These are phyloP conservation scores for Cyrtodaria siliqua DNA, from an alignment of 2,888 invertebrate species.

Conservation along the genomic window DNA sequence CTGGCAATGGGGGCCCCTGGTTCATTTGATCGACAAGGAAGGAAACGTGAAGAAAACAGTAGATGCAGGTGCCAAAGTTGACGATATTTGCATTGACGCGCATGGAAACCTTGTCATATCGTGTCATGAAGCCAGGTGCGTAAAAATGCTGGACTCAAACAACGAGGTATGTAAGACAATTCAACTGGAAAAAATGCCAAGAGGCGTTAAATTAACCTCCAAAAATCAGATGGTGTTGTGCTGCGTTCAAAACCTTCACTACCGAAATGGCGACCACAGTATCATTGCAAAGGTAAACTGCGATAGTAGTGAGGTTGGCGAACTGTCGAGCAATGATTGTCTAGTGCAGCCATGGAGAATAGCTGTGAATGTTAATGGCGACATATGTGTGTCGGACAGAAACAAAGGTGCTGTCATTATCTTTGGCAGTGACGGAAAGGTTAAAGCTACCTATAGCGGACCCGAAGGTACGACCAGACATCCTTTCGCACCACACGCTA, in stretches of 20 bases:
- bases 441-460: slow-evolving; percentile 54
- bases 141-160: slow-evolving; percentile 44
- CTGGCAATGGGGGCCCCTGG: slow-evolving; percentile 61
- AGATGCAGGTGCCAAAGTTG: slow-evolving; percentile 55
- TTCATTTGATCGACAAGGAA: slow-evolving; percentile 55
- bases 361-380: slow-evolving; percentile 70
- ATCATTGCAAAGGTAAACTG: slow-evolving; percentile 18
- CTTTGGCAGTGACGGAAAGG: slow-evolving; percentile 54
- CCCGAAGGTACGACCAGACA: slow-evolving; percentile 47
- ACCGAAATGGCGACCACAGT: slow-evolving; percentile 56
- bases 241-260: slow-evolving; percentile 56
- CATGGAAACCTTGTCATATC: slow-evolving; percentile 54
- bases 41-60: slow-evolving; percentile 48
- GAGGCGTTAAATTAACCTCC: slow-evolving; percentile 38
- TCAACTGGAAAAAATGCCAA: slow-evolving; percentile 48
- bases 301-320: slow-evolving; percentile 13
- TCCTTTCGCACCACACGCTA: slow-evolving; percentile 66
- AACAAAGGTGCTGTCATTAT: slow-evolving; percentile 63
- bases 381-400: slow-evolving; percentile 71
- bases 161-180: slow-evolving; percentile 51
- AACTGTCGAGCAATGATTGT: slow-evolving; percentile 5
- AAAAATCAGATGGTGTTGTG: slow-evolving; percentile 51
- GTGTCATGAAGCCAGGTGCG: slow-evolving; percentile 50
- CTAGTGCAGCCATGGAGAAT: slow-evolving; percentile 64
- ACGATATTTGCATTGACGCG: slow-evolving; percentile 52